Evolutionary conservation across 2,888 invertebrate species (phyloP), one percentile per base, ranked within the genome.

Genomic region (Caenorhabditis sulstoni): DNA sequence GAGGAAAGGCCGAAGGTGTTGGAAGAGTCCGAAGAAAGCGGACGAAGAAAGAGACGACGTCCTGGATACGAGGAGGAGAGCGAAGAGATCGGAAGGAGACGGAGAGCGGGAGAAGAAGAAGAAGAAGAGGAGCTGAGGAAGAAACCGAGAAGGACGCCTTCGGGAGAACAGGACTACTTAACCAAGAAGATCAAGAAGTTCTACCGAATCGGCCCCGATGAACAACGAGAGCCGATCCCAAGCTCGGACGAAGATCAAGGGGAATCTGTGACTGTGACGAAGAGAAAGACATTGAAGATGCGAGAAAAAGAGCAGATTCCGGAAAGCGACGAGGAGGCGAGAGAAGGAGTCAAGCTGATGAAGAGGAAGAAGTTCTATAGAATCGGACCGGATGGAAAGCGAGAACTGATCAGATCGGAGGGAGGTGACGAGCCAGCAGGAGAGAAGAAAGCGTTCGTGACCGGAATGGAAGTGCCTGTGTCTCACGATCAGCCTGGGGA

Each of bases 21-120:
- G 53, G 64, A 57, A 29, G 44, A 57, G 20, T 47, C 11, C 16
- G 66, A 74, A 49, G 61, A 58, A 18, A 53, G 37, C 41, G 65
- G 44, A 45, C 3, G n/a, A 16, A 45, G 44, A 41, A 61, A 39
- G 18, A 59, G 59, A 41, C 49, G 39, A 39, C 29, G 49, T n/a
- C 50, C 59, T 47, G 20, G 29, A 29, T 29, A 29, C 29, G 58
- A 59, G 7, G 58, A 59, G n/a, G 68, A 70, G 22, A 39, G 18
- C 12, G 68, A 68, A 50, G 67, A 70, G 49, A n/a, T 66, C 16
- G 16, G 47, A 22, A 59, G 29, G 22, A 35, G 44, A 18, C 35
- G 53, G 53, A 20, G 57, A 35, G 20, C 37, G 47, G 44, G n/a
- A 2, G 50, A 50, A 16, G 41, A 22, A 57, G 52, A 64, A 1